These are phyloP conservation scores for Arrhamphus sclerolepis DNA, from an alignment of 2,797 vertebrate species.

Conservation along the genomic window DNA sequence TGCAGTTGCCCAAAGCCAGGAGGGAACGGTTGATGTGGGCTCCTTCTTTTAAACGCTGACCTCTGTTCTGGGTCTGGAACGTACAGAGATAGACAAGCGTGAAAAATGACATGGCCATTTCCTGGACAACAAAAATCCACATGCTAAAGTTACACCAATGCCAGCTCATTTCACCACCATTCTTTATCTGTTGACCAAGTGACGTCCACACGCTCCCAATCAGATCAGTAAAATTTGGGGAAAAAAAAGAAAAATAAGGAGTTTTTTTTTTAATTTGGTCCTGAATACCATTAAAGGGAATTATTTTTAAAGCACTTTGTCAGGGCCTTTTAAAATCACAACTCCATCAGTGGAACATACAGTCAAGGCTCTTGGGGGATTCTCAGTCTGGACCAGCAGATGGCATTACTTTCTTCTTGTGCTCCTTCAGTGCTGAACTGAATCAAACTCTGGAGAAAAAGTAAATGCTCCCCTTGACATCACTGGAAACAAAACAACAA, in stretches of 20 bases:
- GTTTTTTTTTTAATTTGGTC: too few relatives aligned
- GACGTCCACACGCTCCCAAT: too few relatives aligned
- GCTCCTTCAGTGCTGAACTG: background rate
- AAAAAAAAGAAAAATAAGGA: background rate
- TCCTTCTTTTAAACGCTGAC: conserved; percentile 92
- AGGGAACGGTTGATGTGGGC: conserved; percentile 96
- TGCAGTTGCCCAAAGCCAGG: conserved; percentile 94
- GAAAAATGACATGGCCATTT: background rate
- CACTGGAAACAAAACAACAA: conserved; percentile 13
- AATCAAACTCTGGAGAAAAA: conserved; percentile 7
- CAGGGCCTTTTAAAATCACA: too few relatives aligned
- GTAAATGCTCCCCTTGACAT: conserved; percentile 11
- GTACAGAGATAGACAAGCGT: conserved; percentile 16
- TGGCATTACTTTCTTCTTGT: conserved; percentile 39
- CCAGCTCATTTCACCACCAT: background rate
- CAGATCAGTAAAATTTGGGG: too few relatives aligned
- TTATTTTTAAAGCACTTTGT: too few relatives aligned
- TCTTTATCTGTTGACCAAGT: too few relatives aligned
- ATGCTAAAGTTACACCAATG: background rate
- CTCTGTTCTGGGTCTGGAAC: conserved; percentile 89
- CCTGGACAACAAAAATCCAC: background rate
- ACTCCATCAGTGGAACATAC: too few relatives aligned
- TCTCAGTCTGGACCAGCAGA: conserved; percentile 58
- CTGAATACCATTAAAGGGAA: too few relatives aligned
- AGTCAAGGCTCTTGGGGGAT: background rate